Evolutionary conservation across 2,113 vertebrate species (phyloP), one percentile per base, ranked within the genome.

Genomic region (Notothenia rossii): DNA sequence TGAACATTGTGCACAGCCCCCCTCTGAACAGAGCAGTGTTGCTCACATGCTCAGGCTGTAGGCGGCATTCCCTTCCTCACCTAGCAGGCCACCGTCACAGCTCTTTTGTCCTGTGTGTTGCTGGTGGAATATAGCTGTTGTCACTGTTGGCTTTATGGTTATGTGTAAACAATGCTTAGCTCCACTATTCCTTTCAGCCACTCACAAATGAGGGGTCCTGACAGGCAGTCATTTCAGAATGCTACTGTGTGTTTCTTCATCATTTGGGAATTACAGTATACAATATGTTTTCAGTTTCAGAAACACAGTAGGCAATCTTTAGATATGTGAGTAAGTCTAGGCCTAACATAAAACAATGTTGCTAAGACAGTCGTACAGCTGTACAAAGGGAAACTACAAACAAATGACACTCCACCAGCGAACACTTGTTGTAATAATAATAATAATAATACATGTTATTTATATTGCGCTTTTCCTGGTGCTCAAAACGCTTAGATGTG

Each of bases 61-160:
- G 48, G 82, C 79, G 82, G 71, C 86, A 22, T 70, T 86, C 85
- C 78, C 82, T 20, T 77, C 84, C 80, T 72, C 85, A 29, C 75
- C 18, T 60, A 22, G 62, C 60, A 40, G 50, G 61, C 58, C 60
- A 53, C 71, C 40, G n/a, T 79, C 74, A 59, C 5, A 40, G 79
- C 74, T 33, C 75, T 72, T 88, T 91, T 93, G 89, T 91, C 66
- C 75, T 20, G 75, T 33, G 46, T 40, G 69, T 83, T 67, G 73
- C 49, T 22, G 56, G 10, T 68, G 78, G 67, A 77, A 79, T 79
- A 82, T 71, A 12, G 78, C 86, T 22, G 22, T 69, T 86, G 82
- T 86, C 88, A 33, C 59, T 87, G 89, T 91, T 87, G 79, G 90
- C 89, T 84, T 83, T 80, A 64, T 86, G 68, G 63, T 76, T 88